Evolutionary conservation across 2,113 vertebrate genomes (phyloP).

Genomic region (Phalacrocorax carbo): DNA sequence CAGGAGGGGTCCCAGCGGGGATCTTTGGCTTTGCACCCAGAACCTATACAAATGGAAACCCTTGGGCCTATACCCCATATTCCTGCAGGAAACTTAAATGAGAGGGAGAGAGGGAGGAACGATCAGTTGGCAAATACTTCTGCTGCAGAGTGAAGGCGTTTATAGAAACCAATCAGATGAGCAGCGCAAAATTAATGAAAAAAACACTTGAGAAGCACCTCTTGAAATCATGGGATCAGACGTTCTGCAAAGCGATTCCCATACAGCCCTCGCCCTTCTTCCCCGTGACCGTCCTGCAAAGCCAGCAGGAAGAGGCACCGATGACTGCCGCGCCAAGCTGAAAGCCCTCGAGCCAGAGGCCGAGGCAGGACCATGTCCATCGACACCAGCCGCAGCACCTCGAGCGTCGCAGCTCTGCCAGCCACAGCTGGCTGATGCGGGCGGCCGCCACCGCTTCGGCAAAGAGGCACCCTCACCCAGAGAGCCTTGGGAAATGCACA

Average conservation of each 20-base stretch:
- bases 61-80: fast-evolving
- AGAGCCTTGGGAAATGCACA: background rate
- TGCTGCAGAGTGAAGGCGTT: background rate
- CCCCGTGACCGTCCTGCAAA: fast-evolving
- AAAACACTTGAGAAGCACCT: background rate
- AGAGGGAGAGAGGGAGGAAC: background rate
- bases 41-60: background rate
- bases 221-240: fast-evolving
- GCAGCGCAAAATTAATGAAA: background rate
- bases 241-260: fast-evolving
- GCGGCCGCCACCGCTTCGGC: background rate
- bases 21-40: background rate
- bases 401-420: fast-evolving
- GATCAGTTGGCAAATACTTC: fast-evolving
- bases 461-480: background rate
- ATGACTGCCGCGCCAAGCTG: background rate
- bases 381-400: fast-evolving
- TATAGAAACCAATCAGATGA: background rate
- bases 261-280: background rate
- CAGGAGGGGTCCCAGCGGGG: background rate
- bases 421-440: background rate
- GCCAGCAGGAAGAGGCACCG: background rate
- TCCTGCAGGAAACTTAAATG: background rate
- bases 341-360: background rate
- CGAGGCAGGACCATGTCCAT: background rate